Evolutionary conservation across 1,140 invertebrate species (phyloP), one percentile per base, ranked within the genome.

Genomic region (Batillaria attramentaria): DNA sequence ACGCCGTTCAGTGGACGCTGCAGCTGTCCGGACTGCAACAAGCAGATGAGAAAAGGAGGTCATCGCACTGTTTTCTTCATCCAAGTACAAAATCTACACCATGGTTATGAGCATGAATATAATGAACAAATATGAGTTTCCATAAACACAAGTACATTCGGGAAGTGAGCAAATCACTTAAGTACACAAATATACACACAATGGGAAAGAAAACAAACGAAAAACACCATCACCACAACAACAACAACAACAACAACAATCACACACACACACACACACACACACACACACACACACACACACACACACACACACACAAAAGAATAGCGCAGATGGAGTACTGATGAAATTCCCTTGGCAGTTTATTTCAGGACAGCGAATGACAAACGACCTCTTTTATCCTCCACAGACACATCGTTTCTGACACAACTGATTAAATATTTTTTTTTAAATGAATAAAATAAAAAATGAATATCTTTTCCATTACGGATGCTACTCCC

Each of bases 1-100:
- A 99, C 97, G 42, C 98, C 97, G 91, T 98, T 95, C 13, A 90
- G 83, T n/a, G 89, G 88, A 54, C 96, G 97, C 35, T 87, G 86
- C 84, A 98, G 91, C 88, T 97, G 97, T 77, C 97, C 94, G 78
- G 62, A 72, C 70, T 72, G 82, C 42, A 74, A 62, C 4, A 50
- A 54, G 43, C 69, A 50, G 70, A 65, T 70, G 39, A 80, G 13
- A 78, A 76, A 79, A 24, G 33, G 18, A 66, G 10, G n/a, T n/a
- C 20, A 24, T 66, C 33, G 54, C 10, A 43, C 33, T 33, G n/a
- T 66, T 66, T 8, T 66, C 6, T 13, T 66, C 39, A n/a, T 35
- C 33, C 28, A 13, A 8, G 33, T 35, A 33, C 31, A 62, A n/a
- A 50, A 50, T 50, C 46, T 50, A 13, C 46, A 50, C 24, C 46